Evolutionary conservation across 2,113 vertebrate genomes (phyloP).

Genomic region (Deroptyus accipitrinus): DNA sequence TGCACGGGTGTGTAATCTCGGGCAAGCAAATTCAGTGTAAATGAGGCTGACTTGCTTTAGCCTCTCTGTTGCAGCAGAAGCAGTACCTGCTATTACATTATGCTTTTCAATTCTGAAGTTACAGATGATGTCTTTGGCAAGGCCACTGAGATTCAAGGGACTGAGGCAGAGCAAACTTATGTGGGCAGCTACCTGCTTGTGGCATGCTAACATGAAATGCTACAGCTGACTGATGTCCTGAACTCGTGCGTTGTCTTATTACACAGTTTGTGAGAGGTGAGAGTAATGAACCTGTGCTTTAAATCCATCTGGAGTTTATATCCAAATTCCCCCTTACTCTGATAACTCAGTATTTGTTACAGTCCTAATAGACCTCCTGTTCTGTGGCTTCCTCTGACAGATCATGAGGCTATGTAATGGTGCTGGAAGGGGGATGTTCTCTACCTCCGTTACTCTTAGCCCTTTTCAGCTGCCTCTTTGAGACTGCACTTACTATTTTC

Average conservation of each 20-base stretch:
- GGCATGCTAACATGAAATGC: not conserved
- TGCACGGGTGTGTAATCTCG: accelerated
- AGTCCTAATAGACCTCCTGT: conserved; percentile 3
- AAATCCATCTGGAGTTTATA: conserved; percentile 23
- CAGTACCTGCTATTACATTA: not conserved
- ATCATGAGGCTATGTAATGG: not conserved
- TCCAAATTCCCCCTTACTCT: conserved; percentile 8
- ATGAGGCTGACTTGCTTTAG: not conserved
- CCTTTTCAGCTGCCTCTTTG: not conserved
- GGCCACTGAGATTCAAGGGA: not conserved
- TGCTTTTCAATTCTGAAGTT: not conserved
- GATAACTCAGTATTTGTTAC: conserved; percentile 44
- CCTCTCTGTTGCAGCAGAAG: not conserved
- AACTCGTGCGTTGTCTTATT: not conserved
- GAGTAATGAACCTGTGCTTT: conserved; percentile 12
- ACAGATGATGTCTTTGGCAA: not conserved
- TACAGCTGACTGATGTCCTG: not conserved
- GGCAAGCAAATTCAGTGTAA: not conserved
- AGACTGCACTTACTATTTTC: conserved; percentile 8
- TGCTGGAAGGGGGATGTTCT: not conserved
- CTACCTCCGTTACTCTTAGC: not conserved
- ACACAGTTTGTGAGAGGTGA: not conserved
- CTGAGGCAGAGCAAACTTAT: not conserved
- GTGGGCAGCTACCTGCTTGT: not conserved
- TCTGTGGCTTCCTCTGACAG: not conserved